Percentiles rank a stretch among this genome's conserved stretches.
Evolutionary conservation across 2,113 vertebrate genomes (phyloP).

Genomic region (Lamprologus sp.): DNA sequence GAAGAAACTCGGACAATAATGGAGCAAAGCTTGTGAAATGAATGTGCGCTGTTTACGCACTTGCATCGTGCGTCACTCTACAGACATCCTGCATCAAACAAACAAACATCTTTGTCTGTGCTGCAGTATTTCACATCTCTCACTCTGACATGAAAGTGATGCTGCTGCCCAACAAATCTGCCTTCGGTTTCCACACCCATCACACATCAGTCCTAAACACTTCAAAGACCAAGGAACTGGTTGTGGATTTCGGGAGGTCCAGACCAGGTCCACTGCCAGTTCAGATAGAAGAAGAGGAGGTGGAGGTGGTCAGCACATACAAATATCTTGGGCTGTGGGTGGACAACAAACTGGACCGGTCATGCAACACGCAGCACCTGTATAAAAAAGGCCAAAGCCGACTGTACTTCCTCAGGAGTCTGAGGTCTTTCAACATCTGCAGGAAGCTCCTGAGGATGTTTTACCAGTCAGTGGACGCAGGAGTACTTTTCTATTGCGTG

Average conservation of each 20-base stretch:
- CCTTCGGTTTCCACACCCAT: background rate
- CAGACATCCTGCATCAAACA: background rate
- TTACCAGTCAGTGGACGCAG: fast-evolving
- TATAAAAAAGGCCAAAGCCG: fast-evolving
- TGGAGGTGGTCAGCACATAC: no score
- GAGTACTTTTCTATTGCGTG: no score
- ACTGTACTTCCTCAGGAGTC: no score
- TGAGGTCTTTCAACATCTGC: no score
- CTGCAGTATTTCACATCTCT: background rate
- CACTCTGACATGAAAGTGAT: background rate
- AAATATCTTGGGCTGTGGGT: fast-evolving
- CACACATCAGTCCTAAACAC: background rate
- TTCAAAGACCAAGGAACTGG: no score
- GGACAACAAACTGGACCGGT: no score
- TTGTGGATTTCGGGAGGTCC: fast-evolving
- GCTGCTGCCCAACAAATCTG: background rate
- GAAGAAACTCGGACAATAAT: background rate
- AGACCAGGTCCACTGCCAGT: fast-evolving
- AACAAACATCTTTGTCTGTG: background rate
- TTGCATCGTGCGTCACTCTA: background rate
- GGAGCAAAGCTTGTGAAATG: background rate
- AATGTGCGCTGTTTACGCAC: background rate
- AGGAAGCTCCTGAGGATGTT: no score
- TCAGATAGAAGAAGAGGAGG: fast-evolving
- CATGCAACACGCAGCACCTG: no score